Evolutionary conservation across 1,140 invertebrate genomes (phyloP).

Genomic region (Drosophila insularis): DNA sequence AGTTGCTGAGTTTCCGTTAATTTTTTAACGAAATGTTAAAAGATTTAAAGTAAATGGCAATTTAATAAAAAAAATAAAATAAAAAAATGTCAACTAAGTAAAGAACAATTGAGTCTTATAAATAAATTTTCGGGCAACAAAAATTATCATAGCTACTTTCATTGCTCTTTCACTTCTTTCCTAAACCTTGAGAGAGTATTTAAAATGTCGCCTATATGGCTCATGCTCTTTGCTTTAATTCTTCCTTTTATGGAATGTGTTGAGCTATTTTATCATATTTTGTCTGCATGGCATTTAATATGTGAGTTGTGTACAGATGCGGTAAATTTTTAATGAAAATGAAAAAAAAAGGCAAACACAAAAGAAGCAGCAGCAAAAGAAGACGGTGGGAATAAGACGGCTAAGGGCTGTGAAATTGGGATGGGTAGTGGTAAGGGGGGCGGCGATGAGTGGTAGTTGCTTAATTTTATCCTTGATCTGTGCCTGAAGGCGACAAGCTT

Average conservation of each 20-base stretch:
- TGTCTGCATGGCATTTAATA: conserved; percentile 11
- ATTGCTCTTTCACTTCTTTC: neutral
- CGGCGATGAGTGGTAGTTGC: conserved; percentile 16
- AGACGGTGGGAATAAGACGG: neutral
- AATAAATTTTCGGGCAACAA: too few species aligned
- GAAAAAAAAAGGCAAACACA: conserved; percentile 5
- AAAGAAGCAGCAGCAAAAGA: conserved; percentile 7
- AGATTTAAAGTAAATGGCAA: too few species aligned
- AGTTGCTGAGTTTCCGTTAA: too few species aligned
- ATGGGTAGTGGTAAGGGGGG: neutral
- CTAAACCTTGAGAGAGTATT: neutral
- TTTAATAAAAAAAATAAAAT: too few species aligned
- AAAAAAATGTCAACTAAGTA: too few species aligned
- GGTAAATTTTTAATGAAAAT: conserved; percentile 20
- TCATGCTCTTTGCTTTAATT: conserved; percentile 7
- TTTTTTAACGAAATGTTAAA: too few species aligned
- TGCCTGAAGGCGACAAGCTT: conserved; percentile 38
- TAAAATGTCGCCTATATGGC: neutral
- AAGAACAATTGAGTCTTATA: too few species aligned
- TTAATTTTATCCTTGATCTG: conserved; percentile 65
- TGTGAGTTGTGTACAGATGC: conserved; percentile 2
- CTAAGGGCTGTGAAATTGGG: neutral
- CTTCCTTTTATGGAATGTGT: conserved; percentile 18
- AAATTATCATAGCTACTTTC: neutral
- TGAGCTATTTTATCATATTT: conserved; percentile 19